Percentiles rank a stretch among this genome's conserved stretches.
Conservation (phyloP, 2,113 vertebrate species). For the Hystrix cristata region DNA sequence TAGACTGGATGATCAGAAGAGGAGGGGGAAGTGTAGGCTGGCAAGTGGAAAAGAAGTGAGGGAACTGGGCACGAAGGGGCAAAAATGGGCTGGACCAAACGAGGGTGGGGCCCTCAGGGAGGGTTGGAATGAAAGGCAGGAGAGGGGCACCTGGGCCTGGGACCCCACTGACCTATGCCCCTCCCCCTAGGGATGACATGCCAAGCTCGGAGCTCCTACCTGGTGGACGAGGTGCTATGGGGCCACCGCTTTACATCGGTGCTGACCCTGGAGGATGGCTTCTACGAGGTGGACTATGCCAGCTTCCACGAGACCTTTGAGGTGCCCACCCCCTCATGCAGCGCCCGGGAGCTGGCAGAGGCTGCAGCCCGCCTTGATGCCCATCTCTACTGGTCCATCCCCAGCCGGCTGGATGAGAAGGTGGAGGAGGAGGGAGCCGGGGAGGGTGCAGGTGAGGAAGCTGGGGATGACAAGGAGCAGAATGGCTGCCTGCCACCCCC, state of each 20-base stretch:
- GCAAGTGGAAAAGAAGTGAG: background rate
- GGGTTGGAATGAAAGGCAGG: background rate
- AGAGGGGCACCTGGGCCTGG: background rate
- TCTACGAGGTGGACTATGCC: conserved; percentile 96
- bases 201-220: conserved; percentile 96
- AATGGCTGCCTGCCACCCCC: conserved; percentile 89
- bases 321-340: conserved; percentile 95
- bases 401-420: conserved; percentile 95
- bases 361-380: conserved; percentile 93
- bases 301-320: conserved; percentile 97
- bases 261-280: conserved; percentile 95
- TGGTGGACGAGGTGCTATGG: conserved; percentile 95
- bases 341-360: conserved; percentile 93
- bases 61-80: background rate
- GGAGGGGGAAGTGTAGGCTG: background rate
- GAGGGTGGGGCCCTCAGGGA: background rate
- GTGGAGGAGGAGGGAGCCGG: conserved; percentile 90
- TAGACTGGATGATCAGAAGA: background rate
- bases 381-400: conserved; percentile 98
- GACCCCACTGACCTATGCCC: background rate
- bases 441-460: conserved; percentile 81
- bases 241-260: conserved; percentile 97
- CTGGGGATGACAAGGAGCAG: conserved; percentile 85
- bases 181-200: conserved; percentile 94
- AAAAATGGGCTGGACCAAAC: background rate